phyloP scores from a whole-genome alignment of 2,888 invertebrate species.

The Nephrocerus scutellatus region DNA sequence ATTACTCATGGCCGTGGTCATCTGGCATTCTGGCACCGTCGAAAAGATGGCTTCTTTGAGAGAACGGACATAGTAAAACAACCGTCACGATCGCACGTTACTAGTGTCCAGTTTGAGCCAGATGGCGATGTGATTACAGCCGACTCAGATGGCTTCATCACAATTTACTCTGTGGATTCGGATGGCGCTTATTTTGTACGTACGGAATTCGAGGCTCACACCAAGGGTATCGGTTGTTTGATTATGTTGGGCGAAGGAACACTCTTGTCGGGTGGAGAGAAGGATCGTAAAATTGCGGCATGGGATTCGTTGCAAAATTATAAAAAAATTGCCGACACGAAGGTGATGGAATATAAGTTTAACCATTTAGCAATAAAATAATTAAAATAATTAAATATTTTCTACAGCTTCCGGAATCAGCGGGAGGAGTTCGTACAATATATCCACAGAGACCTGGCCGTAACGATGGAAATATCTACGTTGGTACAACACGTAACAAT shows the following conservation, averaged over 20 bases:
- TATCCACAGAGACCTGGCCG: constrained; percentile 82
- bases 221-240: constrained; percentile 78
- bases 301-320: constrained; percentile 90
- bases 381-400: not conserved
- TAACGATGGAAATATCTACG: constrained; percentile 84
- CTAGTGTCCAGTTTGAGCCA: constrained; percentile 82
- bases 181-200: constrained; percentile 84
- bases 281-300: constrained; percentile 81
- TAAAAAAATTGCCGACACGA: constrained; percentile 81
- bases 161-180: constrained; percentile 81
- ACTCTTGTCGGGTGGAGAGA: constrained; percentile 81
- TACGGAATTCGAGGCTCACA: constrained; percentile 84
- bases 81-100: constrained; percentile 77
- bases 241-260: constrained; percentile 88
- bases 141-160: constrained; percentile 85
- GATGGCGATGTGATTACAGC: constrained; percentile 90
- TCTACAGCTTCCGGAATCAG: constrained; percentile 71
- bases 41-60: constrained; percentile 86
- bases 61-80: constrained; percentile 83
- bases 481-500: constrained; percentile 83
- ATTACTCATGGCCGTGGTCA: constrained; percentile 90
- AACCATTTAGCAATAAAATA: too few species aligned
- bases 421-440: constrained; percentile 83
- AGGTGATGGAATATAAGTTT: too few species aligned
- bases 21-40: constrained; percentile 84